Evolutionary conservation across 2,113 vertebrate species (phyloP).

Genomic region (Atlantisia rogersi): DNA sequence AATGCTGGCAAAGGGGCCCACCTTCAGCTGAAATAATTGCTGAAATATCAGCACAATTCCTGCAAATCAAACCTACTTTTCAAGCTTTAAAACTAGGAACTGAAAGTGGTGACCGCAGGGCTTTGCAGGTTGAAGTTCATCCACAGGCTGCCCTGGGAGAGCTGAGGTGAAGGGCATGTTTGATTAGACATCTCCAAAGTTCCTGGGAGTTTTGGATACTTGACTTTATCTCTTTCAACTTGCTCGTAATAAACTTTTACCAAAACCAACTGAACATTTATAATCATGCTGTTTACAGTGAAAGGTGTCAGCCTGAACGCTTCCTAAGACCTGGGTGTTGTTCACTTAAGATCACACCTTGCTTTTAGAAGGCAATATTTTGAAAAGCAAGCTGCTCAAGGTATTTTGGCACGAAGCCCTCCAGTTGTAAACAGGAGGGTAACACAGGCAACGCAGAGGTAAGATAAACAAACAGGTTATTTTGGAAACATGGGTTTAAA

Average conservation of each 20-base stretch:
- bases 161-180: background rate
- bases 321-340: background rate
- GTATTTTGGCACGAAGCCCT: background rate
- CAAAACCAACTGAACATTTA: background rate
- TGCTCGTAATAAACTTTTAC: background rate
- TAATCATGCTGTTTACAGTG: background rate
- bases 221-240: background rate
- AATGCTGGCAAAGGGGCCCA: background rate
- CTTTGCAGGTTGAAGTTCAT: background rate
- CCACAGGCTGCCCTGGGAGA: background rate
- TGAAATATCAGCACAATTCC: rapidly evolving
- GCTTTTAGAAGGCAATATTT: background rate
- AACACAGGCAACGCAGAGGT: background rate
- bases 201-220: background rate
- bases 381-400: background rate
- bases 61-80: background rate
- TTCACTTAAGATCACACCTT: background rate
- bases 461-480: background rate
- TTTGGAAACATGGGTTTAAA: background rate
- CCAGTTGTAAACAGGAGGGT: background rate
- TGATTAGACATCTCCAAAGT: background rate
- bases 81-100: background rate
- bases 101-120: background rate
- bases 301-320: background rate
- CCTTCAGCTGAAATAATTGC: background rate